Evolutionary conservation across 2,797 vertebrate species (phyloP), one percentile per base, ranked within the genome.

Genomic region (Hippoglossus hippoglossus): DNA sequence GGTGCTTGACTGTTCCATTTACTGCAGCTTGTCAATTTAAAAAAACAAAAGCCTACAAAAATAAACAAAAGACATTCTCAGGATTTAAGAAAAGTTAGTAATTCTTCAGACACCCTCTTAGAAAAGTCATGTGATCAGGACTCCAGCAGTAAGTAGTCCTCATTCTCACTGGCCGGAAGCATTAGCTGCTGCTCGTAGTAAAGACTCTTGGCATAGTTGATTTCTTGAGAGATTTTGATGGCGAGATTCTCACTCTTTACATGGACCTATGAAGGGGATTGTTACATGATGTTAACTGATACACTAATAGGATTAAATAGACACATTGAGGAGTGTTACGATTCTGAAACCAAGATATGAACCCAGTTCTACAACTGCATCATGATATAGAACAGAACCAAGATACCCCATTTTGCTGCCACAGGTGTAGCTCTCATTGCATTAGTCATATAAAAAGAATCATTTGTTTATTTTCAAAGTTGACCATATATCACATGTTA

Each of bases 171-270:
- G 83, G 94, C 92, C 41, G 96, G 95, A 61, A 99, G 83, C 98
- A 98, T 99, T 1, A 99, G 96, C 83, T 99, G 98, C 85, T 99
- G 97, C 74, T 99, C 98, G 0, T 98, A 99, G 90, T 98, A 99
- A 75, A 99, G 96, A 89, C 98, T 99, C 93, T 99, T 99, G 88
- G 98, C 98, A 63, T 99, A 99, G 95, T 99, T 99, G 85, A 99
- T 96, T 93, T 99, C 97, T 91, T 99, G 98, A 49, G 96, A 99
- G 55, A 99, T 95, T 88, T 97, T 98, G 61, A 97, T 83, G 3
- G 98, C 98, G 0, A 99, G 96, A 73, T 86, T 95, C 93, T 99
- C 98, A 0, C 87, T 97, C 70, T 96, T 97, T 85, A 99, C 97
- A 0, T 98, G 96, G 60, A 99, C 98, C 98, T 99, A 87, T 10